phyloP scores from a whole-genome alignment of 2,797 vertebrate genomes.

The Fringilla coelebs region DNA sequence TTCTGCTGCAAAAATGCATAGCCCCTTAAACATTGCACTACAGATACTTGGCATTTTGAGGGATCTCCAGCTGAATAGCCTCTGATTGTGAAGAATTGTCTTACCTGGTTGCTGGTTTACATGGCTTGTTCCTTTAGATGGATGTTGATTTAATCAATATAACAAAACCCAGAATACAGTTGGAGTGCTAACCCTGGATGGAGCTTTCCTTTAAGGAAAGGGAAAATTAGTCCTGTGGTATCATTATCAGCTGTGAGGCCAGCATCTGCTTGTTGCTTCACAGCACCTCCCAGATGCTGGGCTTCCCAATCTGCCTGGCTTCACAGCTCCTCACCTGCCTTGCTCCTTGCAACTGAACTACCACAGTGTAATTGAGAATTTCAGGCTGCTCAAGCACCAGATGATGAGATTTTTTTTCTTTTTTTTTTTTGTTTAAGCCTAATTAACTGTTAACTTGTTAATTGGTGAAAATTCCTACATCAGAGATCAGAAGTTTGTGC shows the following conservation, averaged over 20 bases:
- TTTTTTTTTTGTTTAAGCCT: background rate
- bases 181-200: background rate
- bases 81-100: background rate
- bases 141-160: background rate
- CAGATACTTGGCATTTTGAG: background rate
- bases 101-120: background rate
- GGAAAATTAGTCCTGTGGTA: background rate
- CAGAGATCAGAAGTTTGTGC: slow-evolving; percentile 22
- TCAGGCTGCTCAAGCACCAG: background rate
- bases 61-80: background rate
- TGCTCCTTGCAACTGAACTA: background rate
- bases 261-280: background rate
- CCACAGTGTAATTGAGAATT: background rate
- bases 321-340: background rate
- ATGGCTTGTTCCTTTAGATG: background rate
- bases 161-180: background rate
- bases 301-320: background rate
- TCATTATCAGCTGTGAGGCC: background rate
- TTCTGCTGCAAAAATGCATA: background rate
- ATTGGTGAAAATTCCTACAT: slow-evolving; percentile 25
- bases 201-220: background rate
- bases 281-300: background rate
- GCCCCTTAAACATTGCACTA: accelerated
- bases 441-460: slow-evolving; percentile 50
- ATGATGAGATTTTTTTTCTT: background rate